A percentile compares a stretch with the other conserved stretches of the same genome.
phyloP scores from a whole-genome alignment of 2,113 vertebrate species.

The Ciconia stormi region DNA sequence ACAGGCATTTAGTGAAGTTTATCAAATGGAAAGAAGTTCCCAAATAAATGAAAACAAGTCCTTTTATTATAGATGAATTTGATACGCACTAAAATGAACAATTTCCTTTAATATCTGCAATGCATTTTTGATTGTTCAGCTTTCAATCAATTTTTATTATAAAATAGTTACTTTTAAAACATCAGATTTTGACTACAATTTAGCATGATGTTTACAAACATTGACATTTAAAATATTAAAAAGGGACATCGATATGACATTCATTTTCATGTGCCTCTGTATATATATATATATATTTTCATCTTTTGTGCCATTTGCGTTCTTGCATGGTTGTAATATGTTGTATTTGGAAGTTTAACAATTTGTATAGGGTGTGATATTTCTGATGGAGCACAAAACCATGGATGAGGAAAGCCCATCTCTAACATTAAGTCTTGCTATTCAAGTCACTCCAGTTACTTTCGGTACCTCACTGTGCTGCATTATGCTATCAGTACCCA shows the following conservation, averaged over 20 bases:
- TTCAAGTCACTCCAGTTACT: neutral
- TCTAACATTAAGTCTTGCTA: neutral
- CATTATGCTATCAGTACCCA: neutral
- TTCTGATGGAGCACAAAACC: neutral
- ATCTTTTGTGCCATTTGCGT: constrained; percentile 28
- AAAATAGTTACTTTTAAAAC: neutral
- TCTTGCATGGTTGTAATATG: constrained; percentile 14
- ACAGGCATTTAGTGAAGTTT: neutral
- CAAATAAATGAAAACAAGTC: neutral
- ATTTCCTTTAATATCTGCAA: neutral
- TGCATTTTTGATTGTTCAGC: neutral
- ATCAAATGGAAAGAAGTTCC: neutral
- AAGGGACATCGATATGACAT: neutral
- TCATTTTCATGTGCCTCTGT: constrained; percentile 37
- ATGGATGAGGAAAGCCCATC: neutral
- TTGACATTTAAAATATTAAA: neutral
- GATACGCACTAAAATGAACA: neutral
- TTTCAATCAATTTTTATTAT: neutral
- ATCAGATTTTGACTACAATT: neutral
- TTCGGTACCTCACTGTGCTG: neutral
- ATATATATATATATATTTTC: neutral
- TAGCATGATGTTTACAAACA: neutral
- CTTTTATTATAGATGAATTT: neutral
- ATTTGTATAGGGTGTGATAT: neutral
- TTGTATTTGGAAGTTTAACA: neutral